phyloP scores from a whole-genome alignment of 2,888 invertebrate genomes.

The Caenorhabditis japonica region DNA sequence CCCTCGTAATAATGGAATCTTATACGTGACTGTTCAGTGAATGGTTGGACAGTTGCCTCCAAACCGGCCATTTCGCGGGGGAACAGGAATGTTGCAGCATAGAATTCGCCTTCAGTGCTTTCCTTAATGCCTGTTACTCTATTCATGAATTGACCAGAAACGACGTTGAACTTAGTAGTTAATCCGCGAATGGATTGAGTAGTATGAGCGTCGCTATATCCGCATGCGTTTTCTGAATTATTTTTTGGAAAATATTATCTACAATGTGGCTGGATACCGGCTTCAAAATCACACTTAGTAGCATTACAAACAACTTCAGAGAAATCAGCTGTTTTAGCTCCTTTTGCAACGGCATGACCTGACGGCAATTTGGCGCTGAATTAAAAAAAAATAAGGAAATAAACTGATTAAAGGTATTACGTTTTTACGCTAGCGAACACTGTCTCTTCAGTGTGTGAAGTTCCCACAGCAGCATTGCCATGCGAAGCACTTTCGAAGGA shows the following conservation, averaged over 20 bases:
- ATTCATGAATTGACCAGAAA: slow-evolving; percentile 77
- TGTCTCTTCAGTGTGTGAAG: slow-evolving; percentile 51
- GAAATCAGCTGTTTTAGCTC: slow-evolving; percentile 64
- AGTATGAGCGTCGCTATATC: slow-evolving; percentile 72
- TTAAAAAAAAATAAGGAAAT: slow-evolving; percentile 9
- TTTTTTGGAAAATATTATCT: too few species aligned
- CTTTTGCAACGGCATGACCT: slow-evolving; percentile 56
- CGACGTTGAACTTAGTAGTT: slow-evolving; percentile 75
- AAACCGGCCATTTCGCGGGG: slow-evolving; percentile 76
- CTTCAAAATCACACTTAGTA: slow-evolving; percentile 74
- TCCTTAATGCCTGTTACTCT: slow-evolving; percentile 75
- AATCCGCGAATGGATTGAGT: slow-evolving; percentile 74
- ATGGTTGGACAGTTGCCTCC: slow-evolving; percentile 63
- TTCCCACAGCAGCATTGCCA: slow-evolving; percentile 51
- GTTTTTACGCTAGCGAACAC: slow-evolving; percentile 58
- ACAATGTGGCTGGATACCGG: slow-evolving; percentile 54
- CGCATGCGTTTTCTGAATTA: slow-evolving; percentile 71
- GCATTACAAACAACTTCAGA: slow-evolving; percentile 62
- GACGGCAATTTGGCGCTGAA: slow-evolving; percentile 56
- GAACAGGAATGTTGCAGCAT: slow-evolving; percentile 76
- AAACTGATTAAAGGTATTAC: too few species aligned
- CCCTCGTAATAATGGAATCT: slow-evolving; percentile 77
- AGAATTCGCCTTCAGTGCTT: slow-evolving; percentile 74
- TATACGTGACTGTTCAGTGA: slow-evolving; percentile 68
- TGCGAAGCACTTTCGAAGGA: slow-evolving; percentile 31